Conservation (phyloP, 2,113 vertebrate genomes). For the Eptatretus burgeri region DNA sequence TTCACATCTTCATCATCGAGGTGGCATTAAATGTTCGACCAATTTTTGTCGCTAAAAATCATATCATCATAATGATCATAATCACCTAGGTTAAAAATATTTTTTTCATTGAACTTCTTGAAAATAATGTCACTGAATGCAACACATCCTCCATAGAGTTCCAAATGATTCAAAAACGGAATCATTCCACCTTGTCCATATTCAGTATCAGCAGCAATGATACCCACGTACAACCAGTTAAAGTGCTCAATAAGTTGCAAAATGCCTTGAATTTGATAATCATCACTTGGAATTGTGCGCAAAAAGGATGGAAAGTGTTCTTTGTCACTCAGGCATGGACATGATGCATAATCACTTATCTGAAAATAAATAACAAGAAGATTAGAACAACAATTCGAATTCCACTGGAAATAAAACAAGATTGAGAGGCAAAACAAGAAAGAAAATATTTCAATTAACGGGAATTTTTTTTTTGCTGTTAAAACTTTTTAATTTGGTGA, state of each 20-base stretch:
- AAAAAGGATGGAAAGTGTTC: constrained; percentile 9
- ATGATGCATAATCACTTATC: constrained; percentile 9
- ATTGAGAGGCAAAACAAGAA: no score
- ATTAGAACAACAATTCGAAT: no score
- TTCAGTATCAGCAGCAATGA: constrained; percentile 10
- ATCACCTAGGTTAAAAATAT: constrained; percentile 9
- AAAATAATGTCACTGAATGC: constrained; percentile 9
- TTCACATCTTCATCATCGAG: no score
- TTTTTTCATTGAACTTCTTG: constrained; percentile 1
- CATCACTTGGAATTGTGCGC: constrained; percentile 9
- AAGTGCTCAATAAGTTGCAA: constrained; percentile 6
- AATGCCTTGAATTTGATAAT: constrained; percentile 8
- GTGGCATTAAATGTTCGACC: no score
- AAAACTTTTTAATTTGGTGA: no score
- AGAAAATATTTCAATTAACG: no score
- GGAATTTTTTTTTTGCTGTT: no score
- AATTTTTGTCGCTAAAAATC: no score
- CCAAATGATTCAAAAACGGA: constrained; percentile 5
- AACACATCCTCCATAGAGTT: constrained; percentile 7
- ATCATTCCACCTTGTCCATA: constrained; percentile 8
- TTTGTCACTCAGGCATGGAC: constrained; percentile 7
- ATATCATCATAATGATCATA: no score
- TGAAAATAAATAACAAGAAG: background rate
- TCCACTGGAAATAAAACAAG: no score
- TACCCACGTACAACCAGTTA: constrained; percentile 10